Evolutionary conservation across 2,113 vertebrate species (phyloP).

Genomic region (Clarias gariepinus): DNA sequence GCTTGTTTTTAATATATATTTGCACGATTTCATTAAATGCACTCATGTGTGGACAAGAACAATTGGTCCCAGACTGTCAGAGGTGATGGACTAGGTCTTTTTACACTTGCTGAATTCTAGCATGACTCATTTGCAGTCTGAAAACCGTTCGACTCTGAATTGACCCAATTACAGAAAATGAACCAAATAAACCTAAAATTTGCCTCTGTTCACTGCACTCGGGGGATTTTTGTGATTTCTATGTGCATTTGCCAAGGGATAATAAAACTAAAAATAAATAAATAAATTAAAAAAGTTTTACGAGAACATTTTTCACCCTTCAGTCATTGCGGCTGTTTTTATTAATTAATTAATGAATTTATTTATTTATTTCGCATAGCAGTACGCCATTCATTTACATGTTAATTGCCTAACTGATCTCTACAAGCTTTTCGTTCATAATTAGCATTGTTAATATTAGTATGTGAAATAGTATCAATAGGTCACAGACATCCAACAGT

Average conservation of each 20-base stretch:
- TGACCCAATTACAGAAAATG: not conserved
- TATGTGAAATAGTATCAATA: not conserved
- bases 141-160: not conserved
- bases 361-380: not conserved
- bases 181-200: not conserved
- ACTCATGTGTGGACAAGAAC: not conserved
- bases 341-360: not conserved
- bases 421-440: not conserved
- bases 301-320: not conserved
- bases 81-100: not conserved
- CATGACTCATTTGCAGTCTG: not conserved
- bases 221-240: not conserved
- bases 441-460: not conserved
- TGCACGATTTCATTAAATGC: not conserved
- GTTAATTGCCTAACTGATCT: not conserved
- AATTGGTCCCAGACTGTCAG: not conserved
- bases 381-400: conserved; percentile 8
- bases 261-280: no score
- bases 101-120: not conserved
- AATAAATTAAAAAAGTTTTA: not conserved
- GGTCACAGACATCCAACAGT: not conserved
- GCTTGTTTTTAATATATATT: not conserved
- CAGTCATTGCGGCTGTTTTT: not conserved
- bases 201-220: not conserved
- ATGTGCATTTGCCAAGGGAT: not conserved